These are phyloP conservation scores for Dyspetes luteomarginatus DNA, from an alignment of 2,888 invertebrate genomes.

Conservation along the genomic window DNA sequence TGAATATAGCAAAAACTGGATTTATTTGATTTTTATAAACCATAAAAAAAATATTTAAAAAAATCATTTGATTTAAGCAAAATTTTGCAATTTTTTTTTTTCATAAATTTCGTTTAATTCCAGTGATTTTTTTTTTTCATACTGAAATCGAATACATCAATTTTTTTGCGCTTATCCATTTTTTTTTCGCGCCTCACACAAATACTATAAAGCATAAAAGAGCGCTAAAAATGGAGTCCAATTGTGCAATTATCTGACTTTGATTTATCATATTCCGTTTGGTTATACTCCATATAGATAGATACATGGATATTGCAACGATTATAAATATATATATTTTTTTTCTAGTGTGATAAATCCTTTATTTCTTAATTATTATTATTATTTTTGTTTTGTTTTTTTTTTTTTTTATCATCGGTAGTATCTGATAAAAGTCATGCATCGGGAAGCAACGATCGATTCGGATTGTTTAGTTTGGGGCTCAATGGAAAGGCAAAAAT, in stretches of 20 bases:
- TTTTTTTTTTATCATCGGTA: conserved; percentile 17
- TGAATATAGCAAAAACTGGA: no score
- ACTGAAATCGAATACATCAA: neutral
- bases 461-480: conserved; percentile 18
- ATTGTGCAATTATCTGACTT: conserved; percentile 60
- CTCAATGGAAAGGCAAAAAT: neutral
- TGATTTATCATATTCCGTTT: conserved; percentile 43
- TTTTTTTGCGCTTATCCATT: neutral
- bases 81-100: neutral
- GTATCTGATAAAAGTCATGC: conserved; percentile 29
- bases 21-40: no score
- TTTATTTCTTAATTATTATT: neutral
- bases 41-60: neutral
- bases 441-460: conserved; percentile 28
- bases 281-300: conserved; percentile 34
- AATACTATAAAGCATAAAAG: neutral
- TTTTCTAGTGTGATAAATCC: conserved; percentile 47
- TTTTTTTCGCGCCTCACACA: no score
- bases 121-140: neutral
- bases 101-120: no score
- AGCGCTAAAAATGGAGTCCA: conserved; percentile 36
- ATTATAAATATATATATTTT: conserved; percentile 50
- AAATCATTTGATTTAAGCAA: neutral
- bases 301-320: conserved; percentile 29
- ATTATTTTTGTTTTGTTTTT: no score